Evolutionary conservation across 92 coral and sea anemone genomes (phyloP).

Genomic region (Zoanthus sociatus): DNA sequence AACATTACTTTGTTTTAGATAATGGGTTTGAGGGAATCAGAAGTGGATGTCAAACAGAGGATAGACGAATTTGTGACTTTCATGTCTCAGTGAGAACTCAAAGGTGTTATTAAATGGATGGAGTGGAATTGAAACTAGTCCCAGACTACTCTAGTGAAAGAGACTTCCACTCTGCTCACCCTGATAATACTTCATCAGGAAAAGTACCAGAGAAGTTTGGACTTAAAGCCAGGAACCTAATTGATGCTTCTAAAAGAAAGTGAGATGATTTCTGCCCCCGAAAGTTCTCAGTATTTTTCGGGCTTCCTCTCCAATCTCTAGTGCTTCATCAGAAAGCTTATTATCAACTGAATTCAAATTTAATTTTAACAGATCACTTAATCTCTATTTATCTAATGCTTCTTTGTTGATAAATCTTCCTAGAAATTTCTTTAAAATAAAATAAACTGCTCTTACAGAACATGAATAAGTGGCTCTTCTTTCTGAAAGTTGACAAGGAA

Average conservation of each 20-base stretch:
- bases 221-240: neutral
- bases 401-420: slow-evolving; percentile 61
- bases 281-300: slow-evolving; percentile 18
- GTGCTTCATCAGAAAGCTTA: neutral
- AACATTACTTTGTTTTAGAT: slow-evolving; percentile 40
- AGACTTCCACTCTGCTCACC: slow-evolving; percentile 12
- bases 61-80: slow-evolving; percentile 17
- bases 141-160: slow-evolving; percentile 18
- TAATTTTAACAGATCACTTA: neutral
- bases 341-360: slow-evolving; percentile 7
- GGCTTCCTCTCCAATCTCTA: slow-evolving; percentile 15
- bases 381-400: neutral
- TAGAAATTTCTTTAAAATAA: slow-evolving; percentile 46
- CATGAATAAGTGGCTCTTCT: slow-evolving; percentile 62
- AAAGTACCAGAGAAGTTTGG: slow-evolving; percentile 26
- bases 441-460: slow-evolving; percentile 56
- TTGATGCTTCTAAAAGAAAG: no score
- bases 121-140: slow-evolving; percentile 44
- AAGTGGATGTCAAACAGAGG: slow-evolving; percentile 33
- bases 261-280: no score
- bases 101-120: neutral
- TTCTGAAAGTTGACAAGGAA: slow-evolving; percentile 53
- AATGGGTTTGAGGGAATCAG: slow-evolving; percentile 61
- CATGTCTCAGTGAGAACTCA: neutral
- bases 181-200: neutral